phyloP scores from a whole-genome alignment of 1,140 invertebrate species.

The Aporrectodea caliginosa region DNA sequence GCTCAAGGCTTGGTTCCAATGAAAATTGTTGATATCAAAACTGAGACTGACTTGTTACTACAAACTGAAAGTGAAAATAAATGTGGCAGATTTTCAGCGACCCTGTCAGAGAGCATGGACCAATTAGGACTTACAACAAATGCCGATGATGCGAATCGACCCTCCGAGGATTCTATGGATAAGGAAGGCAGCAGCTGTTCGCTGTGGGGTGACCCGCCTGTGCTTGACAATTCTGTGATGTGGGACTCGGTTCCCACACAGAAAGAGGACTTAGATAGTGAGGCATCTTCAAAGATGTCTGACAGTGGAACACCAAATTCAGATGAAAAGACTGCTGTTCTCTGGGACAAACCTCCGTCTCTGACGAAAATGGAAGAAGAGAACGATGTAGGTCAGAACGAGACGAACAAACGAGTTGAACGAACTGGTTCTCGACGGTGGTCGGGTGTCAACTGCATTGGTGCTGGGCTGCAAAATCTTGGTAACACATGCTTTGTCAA shows the following conservation, averaged over 20 bases:
- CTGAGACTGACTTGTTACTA: too few species aligned
- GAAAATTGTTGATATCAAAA: too few species aligned
- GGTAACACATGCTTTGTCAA: constrained; percentile 96
- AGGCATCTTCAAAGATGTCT: background rate
- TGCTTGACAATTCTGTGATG: background rate
- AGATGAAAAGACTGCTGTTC: background rate
- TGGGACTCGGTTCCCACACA: background rate
- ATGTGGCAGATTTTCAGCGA: too few species aligned
- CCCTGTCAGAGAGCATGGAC: too few species aligned
- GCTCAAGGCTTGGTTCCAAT: too few species aligned
- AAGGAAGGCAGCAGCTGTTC: background rate
- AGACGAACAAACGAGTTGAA: background rate
- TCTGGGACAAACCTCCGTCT: background rate
- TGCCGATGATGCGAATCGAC: background rate
- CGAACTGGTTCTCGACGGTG: background rate
- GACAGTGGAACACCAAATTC: too few species aligned
- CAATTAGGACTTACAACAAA: too few species aligned
- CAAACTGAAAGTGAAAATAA: too few species aligned
- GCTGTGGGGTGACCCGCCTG: background rate
- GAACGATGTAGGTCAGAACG: too few species aligned
- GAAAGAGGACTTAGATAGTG: background rate
- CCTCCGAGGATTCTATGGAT: background rate
- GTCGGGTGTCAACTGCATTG: background rate
- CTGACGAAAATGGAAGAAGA: background rate
- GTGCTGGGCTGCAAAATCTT: constrained; percentile 81